These are phyloP conservation scores for Ceratothoa steindachneri DNA, from an alignment of 2,888 invertebrate genomes.

Conservation along the genomic window DNA sequence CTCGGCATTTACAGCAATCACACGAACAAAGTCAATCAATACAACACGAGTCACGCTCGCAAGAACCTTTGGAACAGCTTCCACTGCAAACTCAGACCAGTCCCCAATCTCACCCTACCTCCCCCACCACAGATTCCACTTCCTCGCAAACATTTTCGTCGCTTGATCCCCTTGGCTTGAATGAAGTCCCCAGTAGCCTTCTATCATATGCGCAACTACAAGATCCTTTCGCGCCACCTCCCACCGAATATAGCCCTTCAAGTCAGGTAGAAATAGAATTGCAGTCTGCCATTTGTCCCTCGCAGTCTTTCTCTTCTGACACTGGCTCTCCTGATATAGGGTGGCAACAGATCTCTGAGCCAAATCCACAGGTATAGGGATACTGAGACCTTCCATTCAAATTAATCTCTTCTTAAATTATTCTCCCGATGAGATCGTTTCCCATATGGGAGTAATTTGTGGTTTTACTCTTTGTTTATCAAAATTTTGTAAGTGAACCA, in stretches of 20 bases:
- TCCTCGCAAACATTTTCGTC: background rate
- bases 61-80: background rate
- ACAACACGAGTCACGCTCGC: background rate
- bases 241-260: background rate
- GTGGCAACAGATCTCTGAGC: background rate
- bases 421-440: no score
- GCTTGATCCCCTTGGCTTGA: background rate
- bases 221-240: background rate
- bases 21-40: background rate
- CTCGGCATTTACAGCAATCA: background rate
- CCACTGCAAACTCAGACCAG: background rate
- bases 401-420: no score
- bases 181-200: background rate
- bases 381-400: background rate
- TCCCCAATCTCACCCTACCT: background rate
- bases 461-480: background rate
- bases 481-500: background rate
- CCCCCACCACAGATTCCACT: background rate
- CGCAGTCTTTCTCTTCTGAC: background rate
- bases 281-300: background rate
- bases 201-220: background rate
- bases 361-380: background rate
- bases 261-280: background rate
- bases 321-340: background rate
- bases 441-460: background rate